Conservation (phyloP, 1,140 invertebrate species). For the Zaprionus lachaisei region DNA sequence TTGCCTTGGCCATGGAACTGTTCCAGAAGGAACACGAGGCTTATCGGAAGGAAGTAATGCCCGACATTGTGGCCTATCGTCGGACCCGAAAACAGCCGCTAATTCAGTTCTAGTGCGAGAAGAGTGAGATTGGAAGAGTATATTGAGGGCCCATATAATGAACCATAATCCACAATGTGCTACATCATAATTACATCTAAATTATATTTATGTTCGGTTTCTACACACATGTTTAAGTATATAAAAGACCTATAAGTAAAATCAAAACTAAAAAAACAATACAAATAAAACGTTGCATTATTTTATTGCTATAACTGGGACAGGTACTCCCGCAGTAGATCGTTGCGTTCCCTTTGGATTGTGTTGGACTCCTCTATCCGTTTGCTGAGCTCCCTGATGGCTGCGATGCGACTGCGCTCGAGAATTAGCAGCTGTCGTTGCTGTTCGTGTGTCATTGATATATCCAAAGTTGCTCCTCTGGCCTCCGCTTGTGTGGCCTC, state of each 20-base stretch:
- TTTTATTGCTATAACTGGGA: constrained; percentile 37
- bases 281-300: background rate
- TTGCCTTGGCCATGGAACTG: constrained; percentile 33
- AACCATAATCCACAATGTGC: constrained; percentile 43
- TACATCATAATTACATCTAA: constrained; percentile 46
- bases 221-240: constrained; percentile 3
- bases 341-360: constrained; percentile 51
- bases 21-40: constrained; percentile 63
- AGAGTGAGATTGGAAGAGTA: background rate
- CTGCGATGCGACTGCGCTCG: constrained; percentile 45
- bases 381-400: constrained; percentile 46
- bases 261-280: constrained; percentile 1
- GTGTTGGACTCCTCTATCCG: constrained; percentile 51
- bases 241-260: constrained; percentile 4
- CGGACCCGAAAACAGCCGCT: constrained; percentile 55
- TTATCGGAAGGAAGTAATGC: constrained; percentile 63
- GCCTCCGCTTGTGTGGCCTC: background rate
- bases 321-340: constrained; percentile 42
- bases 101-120: constrained; percentile 63
- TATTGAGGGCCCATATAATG: constrained; percentile 27
- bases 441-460: constrained; percentile 23
- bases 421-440: constrained; percentile 42
- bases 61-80: constrained; percentile 62
- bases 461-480: constrained; percentile 1
- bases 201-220: constrained; percentile 38